Evolutionary conservation across 2,888 invertebrate species (phyloP), one percentile per base, ranked within the genome.

Genomic region (Eupsilia transversa): DNA sequence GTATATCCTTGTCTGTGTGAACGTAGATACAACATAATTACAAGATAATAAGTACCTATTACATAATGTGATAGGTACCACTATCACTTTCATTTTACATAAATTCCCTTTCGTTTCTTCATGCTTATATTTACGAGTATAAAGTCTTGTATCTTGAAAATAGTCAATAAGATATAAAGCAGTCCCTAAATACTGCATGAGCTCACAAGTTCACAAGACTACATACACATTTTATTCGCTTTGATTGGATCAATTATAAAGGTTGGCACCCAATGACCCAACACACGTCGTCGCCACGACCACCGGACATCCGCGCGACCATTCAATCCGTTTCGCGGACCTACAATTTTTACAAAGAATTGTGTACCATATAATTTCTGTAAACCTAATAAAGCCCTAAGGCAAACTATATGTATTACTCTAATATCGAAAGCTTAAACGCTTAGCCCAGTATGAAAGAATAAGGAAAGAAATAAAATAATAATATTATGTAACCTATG

Each of bases 381-480:
- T 30, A 64, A 61, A 64, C 33, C 46, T 64, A 46, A 75, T 74
- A 59, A 75, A 73, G 38, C 41, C 60, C 49, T 56, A 65, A 46
- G 38, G 60, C 60, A 57, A 65, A 79, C 56, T 67, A 54, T 57
- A 74, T 72, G 38, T 64, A 74, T 75, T 80, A n/a, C 71, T 82
- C 61, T 78, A 49, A 82, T 60, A 78, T 68, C 35, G 49, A 57
- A 67, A 72, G 68, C 83, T 80, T 78, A 82, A 81, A 57, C 57
- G 83, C 78, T 78, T 52, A 46, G 59, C 60, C 72, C 35, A 57
- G 27, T 61, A 81, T 38, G 65, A 72, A 65, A 60, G 72, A 77
- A 80, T 68, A 78, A 67, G 74, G 68, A 71, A 74, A 69, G 71
- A 79, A 83, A 83, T 83, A 35, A 82, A 74, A 81, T 83, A 74